A percentile compares a stretch with the other conserved stretches of the same genome.
Conservation (phyloP, 1,140 invertebrate genomes). For the Atta cephalotes region DNA sequence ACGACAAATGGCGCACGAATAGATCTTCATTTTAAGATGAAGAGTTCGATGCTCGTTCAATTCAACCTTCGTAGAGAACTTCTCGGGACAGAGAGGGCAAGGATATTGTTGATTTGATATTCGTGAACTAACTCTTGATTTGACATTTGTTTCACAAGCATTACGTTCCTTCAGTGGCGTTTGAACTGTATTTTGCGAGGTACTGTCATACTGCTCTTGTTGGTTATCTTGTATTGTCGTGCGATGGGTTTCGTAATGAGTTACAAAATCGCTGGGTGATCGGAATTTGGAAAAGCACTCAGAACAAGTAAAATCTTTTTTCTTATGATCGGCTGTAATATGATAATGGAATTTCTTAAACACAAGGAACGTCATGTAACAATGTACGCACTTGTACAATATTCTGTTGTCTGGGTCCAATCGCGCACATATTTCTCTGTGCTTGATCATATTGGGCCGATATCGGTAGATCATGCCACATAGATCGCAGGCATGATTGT, state of each 20-base stretch:
- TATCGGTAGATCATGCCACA: conserved; percentile 85
- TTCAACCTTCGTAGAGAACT: conserved; percentile 87
- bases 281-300: conserved; percentile 71
- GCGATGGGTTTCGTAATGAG: conserved; percentile 80
- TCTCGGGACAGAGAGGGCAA: conserved; percentile 89
- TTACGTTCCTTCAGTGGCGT: conserved; percentile 65
- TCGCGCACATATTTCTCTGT: conserved; percentile 77
- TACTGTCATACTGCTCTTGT: neutral
- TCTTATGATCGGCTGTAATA: conserved; percentile 77
- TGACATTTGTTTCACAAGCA: conserved; percentile 50
- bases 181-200: conserved; percentile 11
- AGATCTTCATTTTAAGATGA: conserved; percentile 89
- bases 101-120: conserved; percentile 82
- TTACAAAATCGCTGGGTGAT: conserved; percentile 76
- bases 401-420: conserved; percentile 74
- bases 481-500: conserved; percentile 82
- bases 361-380: conserved; percentile 82
- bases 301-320: conserved; percentile 79
- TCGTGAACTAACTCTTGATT: conserved; percentile 4
- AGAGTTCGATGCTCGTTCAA: conserved; percentile 89
- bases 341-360: conserved; percentile 84
- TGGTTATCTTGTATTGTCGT: neutral
- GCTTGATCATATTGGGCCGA: conserved; percentile 82
- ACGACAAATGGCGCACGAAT: conserved; percentile 88
- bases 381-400: conserved; percentile 81